Percentiles rank a stretch among this genome's conserved stretches.
These are phyloP conservation scores for Triplophysa bombifrons DNA, from an alignment of 2,797 vertebrate genomes.

Conservation along the genomic window DNA sequence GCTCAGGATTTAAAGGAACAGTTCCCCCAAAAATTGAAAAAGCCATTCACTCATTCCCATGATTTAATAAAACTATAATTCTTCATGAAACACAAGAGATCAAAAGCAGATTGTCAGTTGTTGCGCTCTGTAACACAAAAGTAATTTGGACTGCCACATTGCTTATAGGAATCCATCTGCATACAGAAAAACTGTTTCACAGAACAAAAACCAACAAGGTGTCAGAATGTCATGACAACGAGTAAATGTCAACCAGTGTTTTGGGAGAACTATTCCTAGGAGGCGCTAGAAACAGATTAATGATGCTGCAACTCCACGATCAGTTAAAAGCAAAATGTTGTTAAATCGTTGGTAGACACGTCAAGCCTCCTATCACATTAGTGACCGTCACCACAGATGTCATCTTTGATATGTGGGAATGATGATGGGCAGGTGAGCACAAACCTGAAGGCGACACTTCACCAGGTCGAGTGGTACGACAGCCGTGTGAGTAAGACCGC, in stretches of 20 bases:
- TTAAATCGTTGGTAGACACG: neutral
- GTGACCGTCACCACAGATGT: constrained; percentile 22
- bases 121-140: neutral
- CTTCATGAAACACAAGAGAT: neutral
- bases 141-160: too few species aligned
- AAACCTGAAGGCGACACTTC: constrained; percentile 71
- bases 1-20: neutral
- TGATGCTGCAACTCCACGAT: neutral
- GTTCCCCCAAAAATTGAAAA: neutral
- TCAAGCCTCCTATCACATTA: neutral
- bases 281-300: neutral
- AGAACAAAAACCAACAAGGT: neutral
- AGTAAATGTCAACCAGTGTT: neutral
- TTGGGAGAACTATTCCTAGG: neutral
- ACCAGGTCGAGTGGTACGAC: constrained; percentile 70
- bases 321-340: neutral
- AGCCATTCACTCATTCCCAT: neutral
- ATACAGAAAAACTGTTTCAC: too few species aligned
- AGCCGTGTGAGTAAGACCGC: constrained; percentile 70
- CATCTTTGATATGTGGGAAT: neutral
- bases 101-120: too few species aligned
- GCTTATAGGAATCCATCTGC: too few species aligned
- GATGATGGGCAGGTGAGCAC: constrained; percentile 47
- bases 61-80: neutral
- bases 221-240: neutral